These are phyloP conservation scores for Trissolcus japonicus DNA, from an alignment of 2,888 invertebrate genomes.

Conservation along the genomic window DNA sequence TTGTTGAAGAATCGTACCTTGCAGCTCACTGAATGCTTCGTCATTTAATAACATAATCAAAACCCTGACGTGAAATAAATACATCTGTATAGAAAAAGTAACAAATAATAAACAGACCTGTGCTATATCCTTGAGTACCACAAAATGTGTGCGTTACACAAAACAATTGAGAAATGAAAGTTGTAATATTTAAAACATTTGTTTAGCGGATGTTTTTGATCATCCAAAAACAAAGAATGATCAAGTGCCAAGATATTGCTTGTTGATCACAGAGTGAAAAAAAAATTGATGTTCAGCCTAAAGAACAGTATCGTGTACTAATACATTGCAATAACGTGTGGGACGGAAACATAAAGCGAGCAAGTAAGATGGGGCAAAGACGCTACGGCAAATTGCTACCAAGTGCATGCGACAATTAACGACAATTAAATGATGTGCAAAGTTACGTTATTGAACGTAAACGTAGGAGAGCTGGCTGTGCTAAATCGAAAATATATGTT, in stretches of 20 bases:
- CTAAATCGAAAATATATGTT: conserved; percentile 52
- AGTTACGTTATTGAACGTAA: conserved; percentile 41
- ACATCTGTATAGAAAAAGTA: background rate
- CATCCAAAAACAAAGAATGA: no score
- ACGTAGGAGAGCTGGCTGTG: conserved; percentile 49
- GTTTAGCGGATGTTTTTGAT: background rate
- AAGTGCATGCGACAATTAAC: conserved; percentile 41
- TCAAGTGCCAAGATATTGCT: no score
- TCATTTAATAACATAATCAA: background rate
- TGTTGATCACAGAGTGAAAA: no score
- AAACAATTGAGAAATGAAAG: background rate
- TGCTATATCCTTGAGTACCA: conserved; percentile 14
- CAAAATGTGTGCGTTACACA: conserved; percentile 19
- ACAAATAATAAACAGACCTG: conserved; percentile 22
- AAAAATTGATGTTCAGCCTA: no score
- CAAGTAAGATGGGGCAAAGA: conserved; percentile 1
- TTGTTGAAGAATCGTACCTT: no score
- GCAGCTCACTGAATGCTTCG: conserved; percentile 10
- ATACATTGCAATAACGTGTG: no score
- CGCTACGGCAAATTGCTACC: background rate
- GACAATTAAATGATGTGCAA: conserved; percentile 34
- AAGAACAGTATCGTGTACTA: no score
- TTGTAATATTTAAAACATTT: background rate
- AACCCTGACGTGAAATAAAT: background rate
- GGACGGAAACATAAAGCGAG: background rate